Conservation (phyloP, 2,797 vertebrate species). For the Danio jaintianensis region DNA sequence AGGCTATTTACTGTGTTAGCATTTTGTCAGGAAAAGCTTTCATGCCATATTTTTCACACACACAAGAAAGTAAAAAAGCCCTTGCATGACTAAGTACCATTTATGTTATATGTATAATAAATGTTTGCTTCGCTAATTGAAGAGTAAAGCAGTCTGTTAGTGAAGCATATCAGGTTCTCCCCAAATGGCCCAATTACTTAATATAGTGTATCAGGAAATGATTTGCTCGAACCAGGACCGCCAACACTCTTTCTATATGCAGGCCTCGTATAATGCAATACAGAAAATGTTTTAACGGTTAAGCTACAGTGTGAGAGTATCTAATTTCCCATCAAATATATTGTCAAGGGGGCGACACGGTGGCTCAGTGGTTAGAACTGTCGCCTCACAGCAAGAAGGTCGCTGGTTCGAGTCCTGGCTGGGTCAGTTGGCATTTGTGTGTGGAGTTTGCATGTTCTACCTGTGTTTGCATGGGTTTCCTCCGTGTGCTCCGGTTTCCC, state of each 20-base stretch:
- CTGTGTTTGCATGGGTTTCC: too few species aligned
- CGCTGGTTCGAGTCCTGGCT: too few species aligned
- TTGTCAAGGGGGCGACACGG: too few species aligned
- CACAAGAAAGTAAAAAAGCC: slow-evolving; percentile 5
- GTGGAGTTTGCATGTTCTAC: too few species aligned
- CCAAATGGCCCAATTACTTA: slow-evolving; percentile 58
- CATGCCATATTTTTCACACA: slow-evolving; percentile 49
- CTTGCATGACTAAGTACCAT: slow-evolving; percentile 50
- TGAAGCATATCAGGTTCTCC: slow-evolving; percentile 55
- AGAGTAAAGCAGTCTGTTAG: slow-evolving; percentile 49
- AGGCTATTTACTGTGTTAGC: slow-evolving; percentile 38
- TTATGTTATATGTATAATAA: slow-evolving; percentile 49
- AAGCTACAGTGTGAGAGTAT: too few species aligned
- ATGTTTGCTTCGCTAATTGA: slow-evolving; percentile 62
- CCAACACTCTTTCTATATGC: slow-evolving; percentile 50
- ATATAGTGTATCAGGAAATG: slow-evolving; percentile 59
- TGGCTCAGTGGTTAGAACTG: too few species aligned
- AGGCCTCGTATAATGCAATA: slow-evolving; percentile 26
- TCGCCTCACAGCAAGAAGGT: too few species aligned
- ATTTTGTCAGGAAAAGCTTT: slow-evolving; percentile 52
- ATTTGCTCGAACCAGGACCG: slow-evolving; percentile 58
- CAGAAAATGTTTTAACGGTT: background rate
- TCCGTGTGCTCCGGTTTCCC: too few species aligned
- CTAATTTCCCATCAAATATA: too few species aligned
- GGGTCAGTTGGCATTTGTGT: too few species aligned